phyloP scores from a whole-genome alignment of 2,113 vertebrate species.

The Nothocercus julius region DNA sequence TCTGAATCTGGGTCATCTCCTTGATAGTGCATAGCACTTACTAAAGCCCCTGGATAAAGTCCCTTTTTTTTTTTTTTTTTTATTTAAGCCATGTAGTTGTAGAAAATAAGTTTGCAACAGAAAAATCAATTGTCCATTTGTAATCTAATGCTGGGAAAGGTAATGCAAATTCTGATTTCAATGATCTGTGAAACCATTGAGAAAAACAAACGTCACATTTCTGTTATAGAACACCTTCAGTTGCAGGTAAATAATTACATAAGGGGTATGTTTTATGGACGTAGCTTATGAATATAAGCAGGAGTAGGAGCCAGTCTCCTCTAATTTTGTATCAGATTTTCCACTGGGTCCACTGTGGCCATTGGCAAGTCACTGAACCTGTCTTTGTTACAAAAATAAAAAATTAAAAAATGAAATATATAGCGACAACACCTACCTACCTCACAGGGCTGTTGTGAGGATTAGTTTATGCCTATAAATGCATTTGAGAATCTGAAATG shows the following conservation, averaged over 20 bases:
- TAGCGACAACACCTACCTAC: conserved; percentile 16
- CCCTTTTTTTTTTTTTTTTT: not conserved
- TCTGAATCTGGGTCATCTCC: not conserved
- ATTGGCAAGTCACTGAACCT: not conserved
- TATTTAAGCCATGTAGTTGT: conserved; percentile 57
- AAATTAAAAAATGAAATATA: not conserved
- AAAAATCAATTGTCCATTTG: not conserved
- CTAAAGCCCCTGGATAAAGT: conserved; percentile 3
- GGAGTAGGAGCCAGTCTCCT: conserved; percentile 62
- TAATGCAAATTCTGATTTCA: conserved; percentile 8
- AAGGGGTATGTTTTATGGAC: conserved; percentile 5
- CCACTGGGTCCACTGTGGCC: conserved; percentile 23
- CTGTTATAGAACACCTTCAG: not conserved
- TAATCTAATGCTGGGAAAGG: not conserved
- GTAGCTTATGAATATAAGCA: conserved; percentile 62
- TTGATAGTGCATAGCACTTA: not conserved
- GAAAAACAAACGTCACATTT: not conserved
- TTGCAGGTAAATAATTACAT: not conserved
- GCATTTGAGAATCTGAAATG: conserved; percentile 40
- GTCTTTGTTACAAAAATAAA: not conserved
- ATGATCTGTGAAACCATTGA: not conserved
- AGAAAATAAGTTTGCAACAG: conserved; percentile 22
- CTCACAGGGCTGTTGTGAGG: conserved; percentile 71
- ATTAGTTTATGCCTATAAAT: conserved; percentile 35
- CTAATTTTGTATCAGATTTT: conserved; percentile 43